Evolutionary conservation across 2,113 vertebrate genomes (phyloP).

Genomic region (Megaleporinus macrocephalus): DNA sequence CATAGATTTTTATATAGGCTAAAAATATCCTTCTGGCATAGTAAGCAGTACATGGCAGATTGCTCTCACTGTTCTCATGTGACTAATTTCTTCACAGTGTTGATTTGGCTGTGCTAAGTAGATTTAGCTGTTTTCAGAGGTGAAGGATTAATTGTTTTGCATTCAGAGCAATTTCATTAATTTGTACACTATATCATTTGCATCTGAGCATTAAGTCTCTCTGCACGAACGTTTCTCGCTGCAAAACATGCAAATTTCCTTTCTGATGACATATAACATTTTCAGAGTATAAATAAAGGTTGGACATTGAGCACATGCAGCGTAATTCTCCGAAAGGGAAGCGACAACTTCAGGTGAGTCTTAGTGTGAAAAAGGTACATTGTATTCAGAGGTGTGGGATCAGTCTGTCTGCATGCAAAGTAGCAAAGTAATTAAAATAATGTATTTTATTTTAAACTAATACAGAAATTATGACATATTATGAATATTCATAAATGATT

Average conservation of each 20-base stretch:
- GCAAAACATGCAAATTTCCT: slow-evolving; percentile 6
- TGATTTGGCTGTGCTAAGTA: background rate
- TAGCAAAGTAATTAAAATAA: background rate
- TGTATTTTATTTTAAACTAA: no score
- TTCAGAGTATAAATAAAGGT: slow-evolving; percentile 54
- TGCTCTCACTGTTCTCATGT: background rate
- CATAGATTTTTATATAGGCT: background rate
- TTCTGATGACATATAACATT: slow-evolving; percentile 28
- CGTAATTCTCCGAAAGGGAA: slow-evolving; percentile 32
- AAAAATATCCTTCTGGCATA: background rate
- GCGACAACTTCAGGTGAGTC: slow-evolving; percentile 54
- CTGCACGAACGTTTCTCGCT: background rate
- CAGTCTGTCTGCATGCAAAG: background rate
- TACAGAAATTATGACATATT: no score
- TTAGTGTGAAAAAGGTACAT: slow-evolving; percentile 1
- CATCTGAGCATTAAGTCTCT: background rate
- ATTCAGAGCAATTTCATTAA: background rate
- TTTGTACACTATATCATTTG: background rate
- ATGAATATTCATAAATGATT: no score
- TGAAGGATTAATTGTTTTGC: no score
- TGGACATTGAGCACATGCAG: slow-evolving; percentile 28
- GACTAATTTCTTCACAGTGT: background rate
- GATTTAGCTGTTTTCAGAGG: background rate
- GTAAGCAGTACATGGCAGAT: background rate
- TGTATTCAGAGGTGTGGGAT: background rate